These are phyloP conservation scores for Garra rufa DNA, from an alignment of 2,113 vertebrate genomes.

Conservation along the genomic window DNA sequence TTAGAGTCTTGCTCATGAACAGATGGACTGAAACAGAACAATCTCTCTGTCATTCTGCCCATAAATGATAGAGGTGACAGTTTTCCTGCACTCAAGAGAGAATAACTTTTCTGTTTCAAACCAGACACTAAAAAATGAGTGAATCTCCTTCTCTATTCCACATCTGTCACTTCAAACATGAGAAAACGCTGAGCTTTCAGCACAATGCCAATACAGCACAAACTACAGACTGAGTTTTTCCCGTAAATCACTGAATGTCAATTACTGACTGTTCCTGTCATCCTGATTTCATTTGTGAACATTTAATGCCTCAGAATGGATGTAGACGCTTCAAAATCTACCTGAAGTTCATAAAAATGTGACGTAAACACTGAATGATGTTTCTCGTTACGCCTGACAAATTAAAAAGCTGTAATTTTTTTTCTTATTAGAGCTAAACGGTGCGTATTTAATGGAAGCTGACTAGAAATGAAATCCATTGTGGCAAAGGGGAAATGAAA, in stretches of 20 bases:
- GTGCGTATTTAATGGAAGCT: background rate
- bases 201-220: background rate
- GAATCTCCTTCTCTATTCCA: background rate
- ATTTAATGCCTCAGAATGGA: background rate
- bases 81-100: no score
- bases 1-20: background rate
- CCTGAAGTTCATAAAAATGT: background rate
- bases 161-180: background rate
- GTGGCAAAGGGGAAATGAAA: background rate
- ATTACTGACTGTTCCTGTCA: background rate
- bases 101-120: background rate
- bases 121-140: no score
- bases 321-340: background rate
- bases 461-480: constrained; percentile 3
- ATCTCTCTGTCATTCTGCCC: background rate
- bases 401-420: background rate
- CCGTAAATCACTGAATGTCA: background rate
- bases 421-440: background rate
- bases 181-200: background rate
- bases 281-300: background rate
- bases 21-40: background rate
- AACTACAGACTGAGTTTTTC: background rate
- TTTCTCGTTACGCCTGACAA: background rate
- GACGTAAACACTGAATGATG: background rate
- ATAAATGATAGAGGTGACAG: no score